Conservation (phyloP, 2,888 invertebrate species). For the Osmoderma eremita region DNA sequence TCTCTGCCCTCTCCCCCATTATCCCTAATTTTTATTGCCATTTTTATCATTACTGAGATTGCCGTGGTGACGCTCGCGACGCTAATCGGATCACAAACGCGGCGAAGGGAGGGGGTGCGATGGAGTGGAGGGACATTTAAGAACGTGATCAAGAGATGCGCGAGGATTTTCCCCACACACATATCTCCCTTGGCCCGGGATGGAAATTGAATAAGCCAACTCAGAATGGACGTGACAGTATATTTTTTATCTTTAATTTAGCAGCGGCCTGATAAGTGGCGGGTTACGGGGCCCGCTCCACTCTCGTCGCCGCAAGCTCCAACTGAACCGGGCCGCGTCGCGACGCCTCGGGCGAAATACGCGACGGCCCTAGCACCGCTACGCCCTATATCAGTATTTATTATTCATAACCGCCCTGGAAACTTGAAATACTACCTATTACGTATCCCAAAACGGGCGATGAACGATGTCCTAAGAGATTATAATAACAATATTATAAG, state of each 20-base stretch:
- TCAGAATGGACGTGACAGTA: slow-evolving; percentile 63
- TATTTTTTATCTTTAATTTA: slow-evolving; percentile 65
- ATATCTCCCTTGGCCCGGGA: slow-evolving; percentile 56
- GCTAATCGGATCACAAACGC: slow-evolving; percentile 64
- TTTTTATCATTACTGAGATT: slow-evolving; percentile 65
- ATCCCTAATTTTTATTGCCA: slow-evolving; percentile 65
- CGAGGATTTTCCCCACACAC: slow-evolving; percentile 60
- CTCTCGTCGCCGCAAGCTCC: neutral
- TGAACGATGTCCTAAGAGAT: slow-evolving; percentile 60
- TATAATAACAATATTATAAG: slow-evolving; percentile 48
- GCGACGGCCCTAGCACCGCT: slow-evolving; percentile 56
- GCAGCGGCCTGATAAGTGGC: slow-evolving; percentile 62
- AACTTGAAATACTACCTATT: slow-evolving; percentile 61
- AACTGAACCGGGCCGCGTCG: neutral
- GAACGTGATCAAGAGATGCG: slow-evolving; percentile 63
- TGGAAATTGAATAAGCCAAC: slow-evolving; percentile 64
- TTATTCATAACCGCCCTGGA: slow-evolving; percentile 62
- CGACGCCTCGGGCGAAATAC: slow-evolving; percentile 53
- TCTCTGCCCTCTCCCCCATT: slow-evolving; percentile 56
- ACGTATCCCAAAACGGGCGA: slow-evolving; percentile 61
- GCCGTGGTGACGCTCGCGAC: slow-evolving; percentile 51
- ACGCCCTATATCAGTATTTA: slow-evolving; percentile 63
- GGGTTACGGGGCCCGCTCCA: slow-evolving; percentile 49
- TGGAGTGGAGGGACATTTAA: slow-evolving; percentile 57
- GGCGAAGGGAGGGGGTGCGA: too few relatives aligned